Evolutionary conservation across 1,140 invertebrate genomes (phyloP).

Genomic region (Drosophila triauraria): DNA sequence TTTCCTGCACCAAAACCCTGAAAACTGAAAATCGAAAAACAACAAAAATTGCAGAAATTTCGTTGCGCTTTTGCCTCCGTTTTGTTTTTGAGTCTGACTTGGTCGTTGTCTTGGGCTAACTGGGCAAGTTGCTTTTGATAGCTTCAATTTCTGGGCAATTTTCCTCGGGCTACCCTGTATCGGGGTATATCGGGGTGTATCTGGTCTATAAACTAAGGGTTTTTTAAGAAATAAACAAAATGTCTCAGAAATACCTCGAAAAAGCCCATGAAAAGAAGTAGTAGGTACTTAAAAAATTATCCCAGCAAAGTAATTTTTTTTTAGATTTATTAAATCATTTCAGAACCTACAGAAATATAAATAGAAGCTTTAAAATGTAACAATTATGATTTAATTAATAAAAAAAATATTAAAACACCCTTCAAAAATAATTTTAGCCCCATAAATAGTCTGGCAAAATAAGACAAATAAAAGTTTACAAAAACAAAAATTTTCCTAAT

Average conservation of each 20-base stretch:
- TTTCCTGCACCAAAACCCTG: slow-evolving; percentile 27
- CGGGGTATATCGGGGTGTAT: not conserved
- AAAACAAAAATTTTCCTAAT: rapidly evolving
- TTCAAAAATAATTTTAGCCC: too few species aligned
- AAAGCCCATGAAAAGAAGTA: not conserved
- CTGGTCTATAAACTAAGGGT: not conserved
- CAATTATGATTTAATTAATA: too few species aligned
- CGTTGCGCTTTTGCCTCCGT: slow-evolving; percentile 42
- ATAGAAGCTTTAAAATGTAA: too few species aligned
- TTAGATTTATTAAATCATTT: too few species aligned
- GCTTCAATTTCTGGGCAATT: slow-evolving; percentile 71
- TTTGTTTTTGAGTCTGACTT: slow-evolving; percentile 16
- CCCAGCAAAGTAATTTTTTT: too few species aligned
- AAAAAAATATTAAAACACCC: not conserved
- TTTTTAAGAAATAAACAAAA: not conserved
- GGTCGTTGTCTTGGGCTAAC: slow-evolving; percentile 46
- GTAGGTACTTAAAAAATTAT: not conserved
- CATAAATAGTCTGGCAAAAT: too few species aligned
- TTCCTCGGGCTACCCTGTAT: slow-evolving; percentile 35
- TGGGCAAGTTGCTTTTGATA: slow-evolving; percentile 63
- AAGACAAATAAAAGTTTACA: too few species aligned
- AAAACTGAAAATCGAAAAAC: slow-evolving; percentile 6
- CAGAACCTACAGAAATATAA: too few species aligned
- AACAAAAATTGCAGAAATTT: slow-evolving; percentile 28
- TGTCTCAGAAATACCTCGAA: not conserved